Evolutionary conservation across 2,888 invertebrate genomes (phyloP), one percentile per base, ranked within the genome.

Genomic region (Hydraecia micacea): DNA sequence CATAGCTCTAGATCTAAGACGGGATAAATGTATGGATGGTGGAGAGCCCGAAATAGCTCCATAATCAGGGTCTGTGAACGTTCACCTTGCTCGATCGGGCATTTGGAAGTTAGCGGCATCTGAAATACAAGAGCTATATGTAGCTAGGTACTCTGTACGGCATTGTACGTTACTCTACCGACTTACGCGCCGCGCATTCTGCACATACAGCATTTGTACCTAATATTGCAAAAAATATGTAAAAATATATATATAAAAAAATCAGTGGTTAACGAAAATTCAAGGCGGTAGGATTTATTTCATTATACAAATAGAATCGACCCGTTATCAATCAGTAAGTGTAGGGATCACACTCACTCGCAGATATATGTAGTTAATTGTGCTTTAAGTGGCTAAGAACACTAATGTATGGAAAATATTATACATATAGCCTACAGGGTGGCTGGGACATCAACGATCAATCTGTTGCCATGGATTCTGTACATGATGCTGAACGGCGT

Each of bases 1-100:
- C 97, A 97, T 92, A 99, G 98, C 91, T 99, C 99, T 86, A 99
- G 97, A 92, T 99, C 99, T 89, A 99, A 96, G 46, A 99, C 98
- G 0, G 99, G 99, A 95, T 98, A 99, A 86, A 99, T 98, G 93
- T 99, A 99, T 0, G 99, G 99, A 95, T 99, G 99, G 93, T 99
- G 99, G 65, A 99, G 97, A 18, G 98, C 98, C 74, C 98, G 97
- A 92, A 99, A 98, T 86, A 99, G 96, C 92, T 99, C 98, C 95
- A 98, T 97, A 65, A 99, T 97, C 62, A 98, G 97, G 60, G 97
- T 97, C 75, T 98, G 97, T 1, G 98, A 98, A 58, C 97, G 96
- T 39, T 97, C 97, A 79, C 97, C 97, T 86, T 97, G 97, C 87
- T 97, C 98, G 88, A 98, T 97, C 1, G 98, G 97, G 89, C 98